phyloP scores from a whole-genome alignment of 1,140 invertebrate species.

The Bombus soroeensis region DNA sequence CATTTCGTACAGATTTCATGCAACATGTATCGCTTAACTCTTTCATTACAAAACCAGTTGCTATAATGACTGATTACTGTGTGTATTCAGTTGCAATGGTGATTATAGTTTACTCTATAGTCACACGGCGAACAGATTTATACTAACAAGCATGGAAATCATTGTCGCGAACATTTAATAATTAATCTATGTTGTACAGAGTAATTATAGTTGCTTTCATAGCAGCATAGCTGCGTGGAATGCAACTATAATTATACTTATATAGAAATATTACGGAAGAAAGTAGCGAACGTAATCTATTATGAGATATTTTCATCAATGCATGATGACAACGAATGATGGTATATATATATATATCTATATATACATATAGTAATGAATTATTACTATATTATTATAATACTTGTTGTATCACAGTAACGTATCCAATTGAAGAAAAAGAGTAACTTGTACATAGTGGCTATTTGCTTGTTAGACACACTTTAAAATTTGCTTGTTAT shows the following conservation, averaged over 20 bases:
- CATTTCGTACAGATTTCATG: neutral
- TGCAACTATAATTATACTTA: neutral
- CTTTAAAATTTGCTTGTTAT: neutral
- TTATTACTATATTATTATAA: neutral
- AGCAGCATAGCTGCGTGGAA: neutral
- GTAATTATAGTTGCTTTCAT: neutral
- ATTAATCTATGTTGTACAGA: no score
- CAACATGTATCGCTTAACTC: neutral
- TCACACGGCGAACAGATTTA: neutral
- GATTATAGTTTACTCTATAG: neutral
- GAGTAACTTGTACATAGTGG: neutral
- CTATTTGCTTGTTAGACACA: neutral
- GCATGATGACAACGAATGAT: conserved; percentile 9
- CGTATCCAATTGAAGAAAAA: neutral
- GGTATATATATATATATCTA: neutral
- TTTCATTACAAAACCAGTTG: neutral
- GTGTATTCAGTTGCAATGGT: neutral
- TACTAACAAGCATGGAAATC: neutral
- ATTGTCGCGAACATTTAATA: neutral
- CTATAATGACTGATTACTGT: neutral
- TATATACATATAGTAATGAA: neutral
- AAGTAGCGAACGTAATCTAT: conserved; percentile 10
- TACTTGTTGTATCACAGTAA: neutral
- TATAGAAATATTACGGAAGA: neutral
- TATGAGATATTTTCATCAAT: neutral